Evolutionary conservation across 2,113 vertebrate species (phyloP), one percentile per base, ranked within the genome.

Genomic region (Okapia johnstoni): DNA sequence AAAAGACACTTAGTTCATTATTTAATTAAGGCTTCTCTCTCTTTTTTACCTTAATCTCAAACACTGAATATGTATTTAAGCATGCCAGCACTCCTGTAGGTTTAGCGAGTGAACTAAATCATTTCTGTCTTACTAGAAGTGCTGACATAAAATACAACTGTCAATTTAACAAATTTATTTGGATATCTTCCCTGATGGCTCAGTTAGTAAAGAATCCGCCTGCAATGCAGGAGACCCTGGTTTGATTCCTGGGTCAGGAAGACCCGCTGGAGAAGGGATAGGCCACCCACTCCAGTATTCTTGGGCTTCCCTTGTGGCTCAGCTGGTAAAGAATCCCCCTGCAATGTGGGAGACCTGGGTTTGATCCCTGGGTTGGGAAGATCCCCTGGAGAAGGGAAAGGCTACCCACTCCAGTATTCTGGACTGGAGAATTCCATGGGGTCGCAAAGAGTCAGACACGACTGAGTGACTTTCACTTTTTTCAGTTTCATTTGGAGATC

Each of bases 401-500:
- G 11, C 19, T 70, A 12, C n/a, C 19, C 66, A 70, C n/a, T 40
- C 2, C 66, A 70, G n/a, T 40, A 70, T 12, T 40, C n/a, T 12
- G 66, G 5, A n/a, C n/a, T 70, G 66, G 61, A 63, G 33, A 63
- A 19, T 63, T 17, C 61, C 61, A 9, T 63, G 15, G 3, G 7
- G 66, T 12, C 1, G 0, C n/a, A 36, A 23, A 12, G 63, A 70
- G 19, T 23, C 1, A 1, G 66, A 70, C 66, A 70, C 0, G 1
- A 66, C 63, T 66, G 33, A 36, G 63, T 0, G 8, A 66, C 33
- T 21, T 36, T 36, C 63, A 66, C 33, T 21, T 66, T 36, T 19
- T 66, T n/a, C 33, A 70, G n/a, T 40, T 73, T 73, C 11, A 0
- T 73, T 40, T 40, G 66, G n/a, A 40, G 40, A 73, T 40, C 66